Evolutionary conservation across 2,113 vertebrate genomes (phyloP).

Genomic region (Cyphomyrus discorhynchus): DNA sequence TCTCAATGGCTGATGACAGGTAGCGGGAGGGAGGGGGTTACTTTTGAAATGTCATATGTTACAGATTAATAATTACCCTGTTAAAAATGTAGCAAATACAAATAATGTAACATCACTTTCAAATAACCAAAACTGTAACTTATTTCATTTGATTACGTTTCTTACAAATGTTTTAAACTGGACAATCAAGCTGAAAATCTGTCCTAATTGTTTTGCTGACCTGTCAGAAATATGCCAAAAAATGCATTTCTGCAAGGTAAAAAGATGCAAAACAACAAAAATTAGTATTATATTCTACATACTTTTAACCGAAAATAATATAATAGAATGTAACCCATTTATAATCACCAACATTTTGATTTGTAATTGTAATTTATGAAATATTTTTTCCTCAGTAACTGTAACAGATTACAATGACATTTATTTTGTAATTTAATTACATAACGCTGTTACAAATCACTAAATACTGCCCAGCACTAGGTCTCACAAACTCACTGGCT

Average conservation of each 20-base stretch:
- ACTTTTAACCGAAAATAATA: background rate
- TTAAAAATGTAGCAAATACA: background rate
- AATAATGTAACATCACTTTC: background rate
- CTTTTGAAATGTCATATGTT: background rate
- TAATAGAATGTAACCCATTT: background rate
- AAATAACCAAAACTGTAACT: background rate
- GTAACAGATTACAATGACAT: background rate
- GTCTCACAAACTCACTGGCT: conserved; percentile 61
- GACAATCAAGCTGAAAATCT: background rate
- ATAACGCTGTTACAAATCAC: background rate
- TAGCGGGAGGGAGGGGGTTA: background rate
- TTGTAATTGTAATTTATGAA: background rate
- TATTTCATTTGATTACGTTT: background rate
- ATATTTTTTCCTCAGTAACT: background rate
- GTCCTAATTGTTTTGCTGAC: background rate
- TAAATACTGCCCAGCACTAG: background rate
- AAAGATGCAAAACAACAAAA: background rate
- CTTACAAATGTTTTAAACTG: background rate
- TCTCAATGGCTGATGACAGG: background rate
- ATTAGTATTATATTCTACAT: background rate
- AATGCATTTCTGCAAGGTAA: background rate
- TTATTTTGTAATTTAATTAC: background rate
- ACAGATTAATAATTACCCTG: background rate
- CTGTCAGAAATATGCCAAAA: background rate
- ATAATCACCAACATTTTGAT: background rate